phyloP scores from a whole-genome alignment of 2,888 invertebrate genomes.

The Hoplodrina blanda region DNA sequence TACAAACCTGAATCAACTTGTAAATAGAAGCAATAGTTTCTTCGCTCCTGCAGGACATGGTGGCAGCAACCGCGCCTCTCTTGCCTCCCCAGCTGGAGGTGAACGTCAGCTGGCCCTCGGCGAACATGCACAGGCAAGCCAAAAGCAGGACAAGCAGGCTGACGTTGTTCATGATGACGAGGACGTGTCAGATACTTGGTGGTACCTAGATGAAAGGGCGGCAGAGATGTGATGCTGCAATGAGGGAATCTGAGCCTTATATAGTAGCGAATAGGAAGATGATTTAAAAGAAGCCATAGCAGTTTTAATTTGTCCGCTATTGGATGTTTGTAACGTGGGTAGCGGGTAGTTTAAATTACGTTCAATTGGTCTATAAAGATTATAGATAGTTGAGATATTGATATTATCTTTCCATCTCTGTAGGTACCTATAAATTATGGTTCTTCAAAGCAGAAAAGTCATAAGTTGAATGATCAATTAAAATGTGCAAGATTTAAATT shows the following conservation, averaged over 20 bases:
- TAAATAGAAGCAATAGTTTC: slow-evolving; percentile 80
- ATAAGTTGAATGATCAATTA: too few relatives aligned
- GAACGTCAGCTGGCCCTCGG: slow-evolving; percentile 89
- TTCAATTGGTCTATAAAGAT: slow-evolving; percentile 17
- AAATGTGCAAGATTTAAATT: too few relatives aligned
- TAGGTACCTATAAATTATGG: too few relatives aligned
- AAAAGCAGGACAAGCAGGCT: slow-evolving; percentile 72
- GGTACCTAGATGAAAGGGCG: slow-evolving; percentile 14
- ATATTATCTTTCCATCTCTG: not conserved
- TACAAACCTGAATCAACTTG: slow-evolving; percentile 81
- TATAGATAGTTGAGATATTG: not conserved
- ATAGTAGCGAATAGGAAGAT: slow-evolving; percentile 29
- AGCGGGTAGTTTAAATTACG: slow-evolving; percentile 12
- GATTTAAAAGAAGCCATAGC: slow-evolving; percentile 71
- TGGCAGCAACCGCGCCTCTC: slow-evolving; percentile 76
- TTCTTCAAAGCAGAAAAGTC: too few relatives aligned
- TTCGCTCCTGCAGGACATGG: slow-evolving; percentile 79
- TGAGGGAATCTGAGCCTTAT: slow-evolving; percentile 25
- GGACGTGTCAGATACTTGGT: slow-evolving; percentile 14
- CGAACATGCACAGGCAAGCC: slow-evolving; percentile 73
- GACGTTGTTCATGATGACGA: slow-evolving; percentile 74
- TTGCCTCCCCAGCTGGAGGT: slow-evolving; percentile 90
- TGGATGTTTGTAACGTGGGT: slow-evolving; percentile 7
- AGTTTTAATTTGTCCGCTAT: slow-evolving; percentile 52
- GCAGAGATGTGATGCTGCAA: slow-evolving; percentile 58